Percentiles rank a stretch among this genome's conserved stretches.
These are phyloP conservation scores for Rhynchomys soricoides DNA, from an alignment of 2,113 vertebrate species.

Conservation along the genomic window DNA sequence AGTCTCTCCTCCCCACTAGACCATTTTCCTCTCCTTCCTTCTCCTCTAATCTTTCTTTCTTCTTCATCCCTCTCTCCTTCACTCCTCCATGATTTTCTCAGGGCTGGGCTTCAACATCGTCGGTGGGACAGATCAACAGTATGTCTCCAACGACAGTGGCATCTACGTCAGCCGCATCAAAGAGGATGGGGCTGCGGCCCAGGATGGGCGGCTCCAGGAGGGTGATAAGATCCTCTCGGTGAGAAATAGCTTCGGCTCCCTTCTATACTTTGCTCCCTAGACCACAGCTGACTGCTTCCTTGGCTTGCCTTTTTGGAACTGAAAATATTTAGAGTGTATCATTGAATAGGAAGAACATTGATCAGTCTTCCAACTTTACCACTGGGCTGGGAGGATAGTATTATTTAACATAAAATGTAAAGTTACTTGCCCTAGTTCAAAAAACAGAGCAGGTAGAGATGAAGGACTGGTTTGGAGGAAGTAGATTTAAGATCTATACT, in stretches of 20 bases:
- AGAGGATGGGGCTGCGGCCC: conserved; percentile 93
- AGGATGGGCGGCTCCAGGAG: conserved; percentile 94
- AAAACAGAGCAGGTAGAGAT: not conserved
- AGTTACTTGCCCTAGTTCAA: conserved; percentile 2
- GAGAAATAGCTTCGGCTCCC: conserved; percentile 71
- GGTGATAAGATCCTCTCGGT: conserved; percentile 97
- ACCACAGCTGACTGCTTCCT: not conserved
- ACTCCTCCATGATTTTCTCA: conserved; percentile 85
- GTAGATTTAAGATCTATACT: not conserved
- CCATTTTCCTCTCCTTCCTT: not conserved
- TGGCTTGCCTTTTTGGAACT: conserved; percentile 32
- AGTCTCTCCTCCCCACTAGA: not conserved
- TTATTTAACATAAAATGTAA: conserved; percentile 42
- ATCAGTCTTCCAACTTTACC: not conserved
- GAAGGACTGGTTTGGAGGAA: not conserved
- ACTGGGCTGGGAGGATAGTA: not conserved
- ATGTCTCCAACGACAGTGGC: conserved; percentile 91
- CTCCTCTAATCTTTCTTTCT: conserved; percentile 60
- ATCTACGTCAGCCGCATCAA: conserved; percentile 97
- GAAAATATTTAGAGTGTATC: conserved; percentile 33
- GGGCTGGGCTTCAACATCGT: conserved; percentile 99
- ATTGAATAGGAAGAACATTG: not conserved
- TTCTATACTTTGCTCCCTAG: conserved; percentile 42
- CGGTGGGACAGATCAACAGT: conserved; percentile 95
- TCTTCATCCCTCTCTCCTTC: conserved; percentile 50